phyloP scores from a whole-genome alignment of 2,888 invertebrate species.

The Neoascia interrupta region DNA sequence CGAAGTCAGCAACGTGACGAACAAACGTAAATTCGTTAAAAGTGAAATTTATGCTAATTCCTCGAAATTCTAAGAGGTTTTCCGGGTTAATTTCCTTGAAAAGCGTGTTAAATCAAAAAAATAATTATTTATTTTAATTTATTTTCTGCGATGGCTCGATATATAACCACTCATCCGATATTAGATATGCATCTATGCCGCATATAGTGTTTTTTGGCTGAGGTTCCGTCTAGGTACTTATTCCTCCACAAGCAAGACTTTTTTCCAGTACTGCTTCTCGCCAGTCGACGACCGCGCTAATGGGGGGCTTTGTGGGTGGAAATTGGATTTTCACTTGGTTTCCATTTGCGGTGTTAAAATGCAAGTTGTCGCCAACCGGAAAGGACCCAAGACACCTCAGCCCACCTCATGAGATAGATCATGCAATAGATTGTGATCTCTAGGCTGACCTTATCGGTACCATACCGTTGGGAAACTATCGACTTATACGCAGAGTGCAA shows the following conservation, averaged over 20 bases:
- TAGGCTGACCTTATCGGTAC: constrained; percentile 39
- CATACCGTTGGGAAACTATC: constrained; percentile 55
- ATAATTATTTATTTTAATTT: constrained; percentile 12
- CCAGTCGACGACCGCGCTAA: constrained; percentile 39
- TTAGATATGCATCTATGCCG: constrained; percentile 5
- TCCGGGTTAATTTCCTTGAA: constrained; percentile 16
- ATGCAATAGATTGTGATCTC: constrained; percentile 19
- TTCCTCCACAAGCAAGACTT: too few species aligned
- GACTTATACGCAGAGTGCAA: constrained; percentile 49
- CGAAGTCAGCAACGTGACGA: not conserved
- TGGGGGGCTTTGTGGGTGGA: constrained; percentile 47
- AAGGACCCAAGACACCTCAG: constrained; percentile 42
- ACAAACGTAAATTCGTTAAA: not conserved
- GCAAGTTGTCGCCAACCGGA: constrained; percentile 53
- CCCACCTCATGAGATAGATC: not conserved
- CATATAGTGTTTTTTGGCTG: not conserved
- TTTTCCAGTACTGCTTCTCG: not conserved
- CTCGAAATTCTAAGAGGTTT: not conserved
- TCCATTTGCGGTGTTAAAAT: constrained; percentile 33
- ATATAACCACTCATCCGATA: constrained; percentile 16
- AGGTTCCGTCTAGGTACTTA: too few species aligned
- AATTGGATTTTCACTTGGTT: constrained; percentile 52
- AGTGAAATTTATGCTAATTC: constrained; percentile 8
- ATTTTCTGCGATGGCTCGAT: constrained; percentile 5
- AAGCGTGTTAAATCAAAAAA: constrained; percentile 5